Percentiles rank a stretch among this genome's conserved stretches.
phyloP scores from a whole-genome alignment of 1,140 invertebrate species.

The Dinoponera quadriceps region DNA sequence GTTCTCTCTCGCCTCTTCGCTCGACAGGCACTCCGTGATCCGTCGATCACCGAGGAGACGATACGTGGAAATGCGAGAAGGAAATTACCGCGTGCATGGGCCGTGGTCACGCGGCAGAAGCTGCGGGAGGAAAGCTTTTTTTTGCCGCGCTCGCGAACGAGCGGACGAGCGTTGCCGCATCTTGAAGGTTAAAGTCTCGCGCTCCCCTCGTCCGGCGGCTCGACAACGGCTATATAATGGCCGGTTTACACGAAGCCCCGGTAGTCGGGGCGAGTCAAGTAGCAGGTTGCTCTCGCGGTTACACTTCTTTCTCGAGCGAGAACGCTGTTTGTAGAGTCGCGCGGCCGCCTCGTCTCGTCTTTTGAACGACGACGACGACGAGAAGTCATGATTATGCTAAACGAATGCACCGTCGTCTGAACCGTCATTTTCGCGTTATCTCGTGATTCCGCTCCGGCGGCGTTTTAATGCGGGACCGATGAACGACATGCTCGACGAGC shows the following conservation, averaged over 20 bases:
- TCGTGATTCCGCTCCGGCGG: too few species aligned
- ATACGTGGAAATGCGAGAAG: neutral
- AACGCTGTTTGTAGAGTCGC: conserved; percentile 18
- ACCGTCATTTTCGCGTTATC: conserved; percentile 23
- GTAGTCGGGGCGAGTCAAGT: conserved; percentile 20
- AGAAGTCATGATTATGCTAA: conserved; percentile 6
- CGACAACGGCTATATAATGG: neutral
- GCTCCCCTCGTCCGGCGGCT: neutral
- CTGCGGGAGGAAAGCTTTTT: neutral
- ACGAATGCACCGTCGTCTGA: neutral
- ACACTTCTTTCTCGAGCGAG: too few species aligned
- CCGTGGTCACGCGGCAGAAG: conserved; percentile 6
- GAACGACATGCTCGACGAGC: too few species aligned
- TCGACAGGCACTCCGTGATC: neutral
- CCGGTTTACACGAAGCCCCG: conserved; percentile 17
- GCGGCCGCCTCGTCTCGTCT: neutral
- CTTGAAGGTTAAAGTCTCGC: neutral
- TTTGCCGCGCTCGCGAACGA: neutral
- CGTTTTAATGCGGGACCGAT: too few species aligned
- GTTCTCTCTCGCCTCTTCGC: neutral
- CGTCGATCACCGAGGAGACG: neutral
- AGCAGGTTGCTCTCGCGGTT: conserved; percentile 3
- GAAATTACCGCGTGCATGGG: conserved; percentile 2
- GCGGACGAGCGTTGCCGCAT: too few species aligned
- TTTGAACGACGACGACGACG: neutral